These are phyloP conservation scores for Meteorus colon DNA, from an alignment of 2,888 invertebrate species.

Conservation along the genomic window DNA sequence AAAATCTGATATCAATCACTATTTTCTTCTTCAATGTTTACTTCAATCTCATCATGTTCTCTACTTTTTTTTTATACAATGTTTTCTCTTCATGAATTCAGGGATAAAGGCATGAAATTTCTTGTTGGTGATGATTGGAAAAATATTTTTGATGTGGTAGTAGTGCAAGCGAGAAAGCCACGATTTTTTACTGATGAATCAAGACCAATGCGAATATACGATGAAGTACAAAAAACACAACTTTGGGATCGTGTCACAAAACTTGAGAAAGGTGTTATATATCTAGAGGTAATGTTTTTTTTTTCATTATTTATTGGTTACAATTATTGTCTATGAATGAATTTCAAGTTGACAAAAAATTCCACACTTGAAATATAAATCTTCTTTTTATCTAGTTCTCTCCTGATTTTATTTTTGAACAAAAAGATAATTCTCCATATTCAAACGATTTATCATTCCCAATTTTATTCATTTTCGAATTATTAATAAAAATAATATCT, in stretches of 20 bases:
- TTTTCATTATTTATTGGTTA: not conserved
- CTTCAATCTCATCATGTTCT: too few relatives aligned
- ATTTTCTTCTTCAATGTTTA: slow-evolving; percentile 24
- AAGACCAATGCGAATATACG: slow-evolving; percentile 91
- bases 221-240: slow-evolving; percentile 86
- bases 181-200: slow-evolving; percentile 95
- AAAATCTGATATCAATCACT: slow-evolving; percentile 13
- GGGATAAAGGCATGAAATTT: slow-evolving; percentile 93
- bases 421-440: too few relatives aligned
- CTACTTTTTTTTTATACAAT: slow-evolving; percentile 40
- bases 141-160: slow-evolving; percentile 93
- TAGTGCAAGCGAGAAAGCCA: slow-evolving; percentile 96
- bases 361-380: too few relatives aligned
- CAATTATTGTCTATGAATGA: not conserved
- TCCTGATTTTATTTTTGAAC: too few relatives aligned
- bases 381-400: too few relatives aligned
- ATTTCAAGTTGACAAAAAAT: too few relatives aligned
- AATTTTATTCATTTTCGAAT: too few relatives aligned
- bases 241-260: slow-evolving; percentile 93
- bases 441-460: too few relatives aligned
- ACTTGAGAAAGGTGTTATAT: slow-evolving; percentile 90
- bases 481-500: too few relatives aligned
- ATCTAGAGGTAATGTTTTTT: slow-evolving; percentile 85
- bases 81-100: slow-evolving; percentile 70
- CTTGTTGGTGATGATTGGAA: slow-evolving; percentile 92